Evolutionary conservation across 2,113 vertebrate species (phyloP).

Genomic region (Thermophis baileyi): DNA sequence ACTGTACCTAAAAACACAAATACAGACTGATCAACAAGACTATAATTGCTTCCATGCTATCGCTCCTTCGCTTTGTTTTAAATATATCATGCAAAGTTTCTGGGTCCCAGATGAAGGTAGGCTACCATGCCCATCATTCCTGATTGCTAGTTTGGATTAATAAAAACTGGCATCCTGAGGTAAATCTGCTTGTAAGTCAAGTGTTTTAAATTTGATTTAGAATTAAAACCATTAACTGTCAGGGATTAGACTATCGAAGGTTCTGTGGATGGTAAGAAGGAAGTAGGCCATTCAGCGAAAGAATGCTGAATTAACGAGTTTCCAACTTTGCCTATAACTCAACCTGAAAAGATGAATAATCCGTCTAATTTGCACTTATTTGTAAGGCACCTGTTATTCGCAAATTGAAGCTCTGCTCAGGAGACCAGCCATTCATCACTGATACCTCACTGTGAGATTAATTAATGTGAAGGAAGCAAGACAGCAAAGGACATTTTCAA

Average conservation of each 20-base stretch:
- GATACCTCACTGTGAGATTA: neutral
- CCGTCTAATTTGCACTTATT: slow-evolving; percentile 25
- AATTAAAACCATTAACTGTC: neutral
- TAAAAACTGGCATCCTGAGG: neutral
- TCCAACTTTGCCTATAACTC: slow-evolving; percentile 14
- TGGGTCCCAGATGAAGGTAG: neutral
- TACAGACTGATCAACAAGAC: neutral
- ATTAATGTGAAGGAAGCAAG: neutral
- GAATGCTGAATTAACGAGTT: slow-evolving; percentile 8
- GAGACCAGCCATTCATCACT: neutral
- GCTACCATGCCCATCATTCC: neutral
- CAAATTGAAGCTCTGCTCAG: neutral
- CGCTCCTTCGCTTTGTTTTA: neutral
- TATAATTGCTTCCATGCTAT: neutral
- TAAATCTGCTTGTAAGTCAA: neutral
- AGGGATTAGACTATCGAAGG: neutral
- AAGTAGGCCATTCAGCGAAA: neutral
- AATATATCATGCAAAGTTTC: neutral
- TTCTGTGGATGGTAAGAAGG: neutral
- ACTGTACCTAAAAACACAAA: neutral
- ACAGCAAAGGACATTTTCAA: slow-evolving; percentile 30
- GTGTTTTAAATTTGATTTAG: neutral
- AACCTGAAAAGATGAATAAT: slow-evolving; percentile 20
- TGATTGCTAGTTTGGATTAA: neutral
- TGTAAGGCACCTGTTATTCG: slow-evolving; percentile 24